Conservation (phyloP, 92 coral and sea anemone species). For the Heteractis magnifica region DNA sequence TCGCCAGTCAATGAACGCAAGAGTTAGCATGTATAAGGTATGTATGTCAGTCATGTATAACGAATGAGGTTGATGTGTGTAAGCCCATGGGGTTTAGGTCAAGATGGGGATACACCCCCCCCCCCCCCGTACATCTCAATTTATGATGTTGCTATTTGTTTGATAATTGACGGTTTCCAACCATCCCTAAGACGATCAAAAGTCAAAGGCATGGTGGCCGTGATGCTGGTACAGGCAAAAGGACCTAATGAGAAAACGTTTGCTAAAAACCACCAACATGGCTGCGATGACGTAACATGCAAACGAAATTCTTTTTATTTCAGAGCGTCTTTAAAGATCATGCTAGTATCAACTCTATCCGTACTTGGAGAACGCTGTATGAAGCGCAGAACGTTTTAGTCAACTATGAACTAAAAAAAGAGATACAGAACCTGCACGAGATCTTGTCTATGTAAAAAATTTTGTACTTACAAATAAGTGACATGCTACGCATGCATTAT, state of each 20-base stretch:
- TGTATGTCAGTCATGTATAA: not conserved
- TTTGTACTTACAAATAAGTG: constrained; percentile 4
- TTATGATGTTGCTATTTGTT: no score
- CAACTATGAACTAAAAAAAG: not conserved
- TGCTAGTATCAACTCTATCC: not conserved
- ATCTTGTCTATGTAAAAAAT: not conserved
- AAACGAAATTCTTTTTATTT: not conserved
- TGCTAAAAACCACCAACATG: no score
- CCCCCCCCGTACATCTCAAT: no score
- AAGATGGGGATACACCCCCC: no score
- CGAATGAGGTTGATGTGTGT: no score
- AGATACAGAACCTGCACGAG: not conserved
- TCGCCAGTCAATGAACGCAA: not conserved
- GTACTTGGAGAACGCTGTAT: not conserved
- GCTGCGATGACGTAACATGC: not conserved
- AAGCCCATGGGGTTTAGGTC: no score
- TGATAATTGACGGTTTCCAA: no score
- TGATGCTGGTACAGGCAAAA: no score
- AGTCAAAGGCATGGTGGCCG: no score
- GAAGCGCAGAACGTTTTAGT: not conserved
- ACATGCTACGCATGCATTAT: constrained; percentile 32
- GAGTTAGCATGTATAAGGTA: not conserved
- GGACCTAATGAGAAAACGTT: no score
- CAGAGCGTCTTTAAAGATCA: not conserved
- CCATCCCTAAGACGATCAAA: no score